Evolutionary conservation across 2,888 invertebrate genomes (phyloP).

Genomic region (Serripes groenlandicus): DNA sequence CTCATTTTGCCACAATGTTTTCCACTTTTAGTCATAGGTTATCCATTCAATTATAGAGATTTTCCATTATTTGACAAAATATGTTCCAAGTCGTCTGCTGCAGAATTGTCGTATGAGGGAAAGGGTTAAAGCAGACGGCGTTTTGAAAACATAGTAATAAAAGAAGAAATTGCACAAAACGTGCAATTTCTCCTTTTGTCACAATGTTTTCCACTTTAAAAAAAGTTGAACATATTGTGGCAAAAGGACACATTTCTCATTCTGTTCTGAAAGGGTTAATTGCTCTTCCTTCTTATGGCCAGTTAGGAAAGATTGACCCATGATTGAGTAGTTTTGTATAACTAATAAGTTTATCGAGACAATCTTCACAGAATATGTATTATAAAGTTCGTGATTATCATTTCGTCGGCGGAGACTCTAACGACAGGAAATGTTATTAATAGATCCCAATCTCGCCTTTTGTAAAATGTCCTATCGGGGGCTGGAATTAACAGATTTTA

Average conservation of each 20-base stretch:
- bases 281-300: background rate
- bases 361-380: too few relatives aligned
- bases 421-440: conserved; percentile 21
- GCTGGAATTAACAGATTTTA: conserved; percentile 20
- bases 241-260: background rate
- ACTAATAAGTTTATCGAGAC: too few relatives aligned
- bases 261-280: background rate
- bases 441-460: conserved; percentile 16
- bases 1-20: too few relatives aligned
- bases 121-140: background rate
- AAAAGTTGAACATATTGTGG: background rate
- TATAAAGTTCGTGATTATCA: background rate
- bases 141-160: background rate
- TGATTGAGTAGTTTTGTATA: background rate
- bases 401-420: background rate
- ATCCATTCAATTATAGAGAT: too few relatives aligned
- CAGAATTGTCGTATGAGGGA: background rate
- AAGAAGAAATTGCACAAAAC: background rate
- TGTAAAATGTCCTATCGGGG: conserved; percentile 12
- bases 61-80: too few relatives aligned
- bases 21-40: too few relatives aligned
- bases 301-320: background rate
- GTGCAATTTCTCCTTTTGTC: background rate
- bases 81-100: too few relatives aligned
- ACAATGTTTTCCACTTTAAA: too few relatives aligned